Evolutionary conservation across 2,797 vertebrate species (phyloP).

Genomic region (Sebastes ruberrimus): DNA sequence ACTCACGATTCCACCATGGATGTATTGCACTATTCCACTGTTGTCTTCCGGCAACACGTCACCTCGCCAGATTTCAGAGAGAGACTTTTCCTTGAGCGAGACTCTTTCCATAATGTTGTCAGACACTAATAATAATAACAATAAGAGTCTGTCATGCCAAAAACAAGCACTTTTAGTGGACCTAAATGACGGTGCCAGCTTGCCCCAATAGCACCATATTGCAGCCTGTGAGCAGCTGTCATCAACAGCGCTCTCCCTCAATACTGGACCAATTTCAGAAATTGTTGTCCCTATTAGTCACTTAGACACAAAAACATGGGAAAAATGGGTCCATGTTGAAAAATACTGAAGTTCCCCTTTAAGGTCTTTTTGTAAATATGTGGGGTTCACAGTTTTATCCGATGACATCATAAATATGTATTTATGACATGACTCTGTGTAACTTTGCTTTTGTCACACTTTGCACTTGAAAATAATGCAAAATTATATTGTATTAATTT

Average conservation of each 20-base stretch:
- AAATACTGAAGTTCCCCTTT: background rate
- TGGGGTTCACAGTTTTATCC: background rate
- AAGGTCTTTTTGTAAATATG: background rate
- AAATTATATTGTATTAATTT: too few relatives aligned
- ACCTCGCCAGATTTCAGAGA: too few relatives aligned
- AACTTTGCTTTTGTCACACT: background rate
- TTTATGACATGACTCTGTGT: background rate
- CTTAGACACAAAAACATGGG: background rate
- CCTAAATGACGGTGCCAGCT: background rate
- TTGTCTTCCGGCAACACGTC: background rate
- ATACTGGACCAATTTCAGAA: background rate
- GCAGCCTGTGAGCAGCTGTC: background rate
- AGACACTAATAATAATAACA: too few relatives aligned
- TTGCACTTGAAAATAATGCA: background rate
- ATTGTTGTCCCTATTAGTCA: background rate
- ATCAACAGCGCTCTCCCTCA: background rate
- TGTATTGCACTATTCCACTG: too few relatives aligned
- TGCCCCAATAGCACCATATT: background rate
- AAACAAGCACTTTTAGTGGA: background rate
- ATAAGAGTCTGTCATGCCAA: too few relatives aligned
- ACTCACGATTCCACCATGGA: rapidly evolving
- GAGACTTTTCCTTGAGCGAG: too few relatives aligned
- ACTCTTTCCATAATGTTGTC: too few relatives aligned
- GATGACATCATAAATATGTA: background rate
- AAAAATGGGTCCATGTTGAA: background rate